phyloP scores from a whole-genome alignment of 92 coral and sea anemone genomes.

The Palythoa caribaeorum region DNA sequence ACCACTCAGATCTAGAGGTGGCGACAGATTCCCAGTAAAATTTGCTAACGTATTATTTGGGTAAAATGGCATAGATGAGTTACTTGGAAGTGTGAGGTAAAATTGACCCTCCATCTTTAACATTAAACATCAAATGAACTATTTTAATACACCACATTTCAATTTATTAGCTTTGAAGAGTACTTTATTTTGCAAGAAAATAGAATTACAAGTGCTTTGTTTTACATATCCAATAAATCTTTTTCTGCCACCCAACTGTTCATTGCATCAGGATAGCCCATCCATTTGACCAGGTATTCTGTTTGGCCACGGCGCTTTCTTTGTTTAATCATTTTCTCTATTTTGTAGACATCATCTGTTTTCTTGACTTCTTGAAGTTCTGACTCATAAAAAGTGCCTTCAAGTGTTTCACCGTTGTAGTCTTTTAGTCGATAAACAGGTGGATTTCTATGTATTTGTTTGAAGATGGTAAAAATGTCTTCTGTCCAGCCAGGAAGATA shows the following conservation, averaged over 20 bases:
- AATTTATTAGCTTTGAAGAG: too few relatives aligned
- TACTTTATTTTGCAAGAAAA: too few relatives aligned
- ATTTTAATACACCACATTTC: not conserved
- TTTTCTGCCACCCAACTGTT: too few relatives aligned
- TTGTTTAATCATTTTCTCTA: not conserved
- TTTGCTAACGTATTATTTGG: constrained; percentile 61
- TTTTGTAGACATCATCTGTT: not conserved
- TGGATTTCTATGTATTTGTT: not conserved
- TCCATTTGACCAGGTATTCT: not conserved
- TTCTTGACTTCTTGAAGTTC: not conserved
- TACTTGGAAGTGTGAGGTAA: constrained; percentile 65
- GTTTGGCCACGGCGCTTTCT: not conserved
- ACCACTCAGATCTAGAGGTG: constrained; percentile 53
- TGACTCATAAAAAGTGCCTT: not conserved
- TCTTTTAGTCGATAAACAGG: not conserved
- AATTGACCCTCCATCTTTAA: constrained; percentile 43
- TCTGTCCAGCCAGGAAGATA: not conserved
- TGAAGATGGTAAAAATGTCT: not conserved
- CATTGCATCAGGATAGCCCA: too few relatives aligned
- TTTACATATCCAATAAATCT: too few relatives aligned
- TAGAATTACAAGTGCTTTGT: too few relatives aligned
- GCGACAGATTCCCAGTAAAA: constrained; percentile 49
- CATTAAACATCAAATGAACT: not conserved
- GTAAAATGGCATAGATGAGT: constrained; percentile 45
- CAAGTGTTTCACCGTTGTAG: not conserved